A percentile compares a stretch with the other conserved stretches of the same genome.
Evolutionary conservation across 2,113 vertebrate species (phyloP).

Genomic region (Erpornis zantholeuca): DNA sequence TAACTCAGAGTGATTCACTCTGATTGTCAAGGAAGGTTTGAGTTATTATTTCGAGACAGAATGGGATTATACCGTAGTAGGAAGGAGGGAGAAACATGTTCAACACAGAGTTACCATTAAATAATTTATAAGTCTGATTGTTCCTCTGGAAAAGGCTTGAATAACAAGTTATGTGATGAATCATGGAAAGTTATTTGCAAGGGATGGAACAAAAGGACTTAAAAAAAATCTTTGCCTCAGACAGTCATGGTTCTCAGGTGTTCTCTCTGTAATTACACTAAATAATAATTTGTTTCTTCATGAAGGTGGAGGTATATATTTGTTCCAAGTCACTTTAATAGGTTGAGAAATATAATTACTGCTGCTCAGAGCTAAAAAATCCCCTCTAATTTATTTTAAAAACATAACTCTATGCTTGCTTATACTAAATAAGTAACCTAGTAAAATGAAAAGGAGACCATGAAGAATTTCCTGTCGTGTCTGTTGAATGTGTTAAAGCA

Average conservation of each 20-base stretch:
- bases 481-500: background rate
- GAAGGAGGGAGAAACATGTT: background rate
- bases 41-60: background rate
- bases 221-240: background rate
- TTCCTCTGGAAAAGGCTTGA: background rate
- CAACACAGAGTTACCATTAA: background rate
- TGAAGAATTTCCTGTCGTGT: background rate
- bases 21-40: background rate
- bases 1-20: background rate
- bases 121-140: background rate
- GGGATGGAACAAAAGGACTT: background rate
- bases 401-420: background rate
- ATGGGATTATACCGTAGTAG: background rate
- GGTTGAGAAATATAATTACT: background rate
- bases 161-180: background rate
- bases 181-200: background rate
- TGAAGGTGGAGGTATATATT: background rate
- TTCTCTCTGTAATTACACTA: background rate
- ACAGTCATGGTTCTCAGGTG: background rate
- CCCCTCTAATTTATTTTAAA: background rate
- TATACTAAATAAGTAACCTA: background rate
- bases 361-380: background rate
- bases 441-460: background rate
- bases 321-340: background rate
- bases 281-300: background rate